Evolutionary conservation across 2,888 invertebrate species (phyloP), one percentile per base, ranked within the genome.

Genomic region (Bhutanitis thaidina): DNA sequence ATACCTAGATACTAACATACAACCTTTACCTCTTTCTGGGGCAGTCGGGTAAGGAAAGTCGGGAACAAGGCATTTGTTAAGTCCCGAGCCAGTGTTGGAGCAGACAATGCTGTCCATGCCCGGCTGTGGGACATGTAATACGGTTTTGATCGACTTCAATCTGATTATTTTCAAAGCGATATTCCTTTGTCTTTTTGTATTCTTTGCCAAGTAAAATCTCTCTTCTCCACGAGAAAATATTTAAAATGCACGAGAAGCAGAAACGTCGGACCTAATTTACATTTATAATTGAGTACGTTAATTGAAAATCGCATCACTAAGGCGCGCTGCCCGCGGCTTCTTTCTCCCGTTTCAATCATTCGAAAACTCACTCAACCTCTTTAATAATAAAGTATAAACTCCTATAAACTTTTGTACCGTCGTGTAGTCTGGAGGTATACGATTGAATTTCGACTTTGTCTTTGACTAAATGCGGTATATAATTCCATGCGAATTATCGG

Each of bases 291-390:
- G 45, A 51, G 45, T 51, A 41, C 29, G 51, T 45, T 51, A 45
- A 51, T 51, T 51, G 60, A 58, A 55, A 48, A 54, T 64, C 62
- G 57, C 77, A 76, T 69, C 76, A 74, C 77, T 78, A 77, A 56
- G 49, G 58, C 25, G 57, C 62, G 60, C 62, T 65, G 69, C 70
- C 67, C 59, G 70, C 62, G 65, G 67, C 66, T 60, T 29, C 51
- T 58, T 62, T 58, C 52, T 54, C 56, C 39, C 15, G 7, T 0
- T 41, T 49, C 49, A 45, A 55, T 52, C 68, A 65, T 58, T 54
- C 57, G 41, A 72, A 69, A 71, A 59, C 62, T 60, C 60, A 68
- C 74, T 65, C 59, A 70, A 70, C 51, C 12, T 1, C 27, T 25
- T 52, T 48, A 25, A 27, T 15, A 52, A 67, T 74, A 82, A 67